phyloP scores from a whole-genome alignment of 2,797 vertebrate species.

The Perdix hodgsoniae region DNA sequence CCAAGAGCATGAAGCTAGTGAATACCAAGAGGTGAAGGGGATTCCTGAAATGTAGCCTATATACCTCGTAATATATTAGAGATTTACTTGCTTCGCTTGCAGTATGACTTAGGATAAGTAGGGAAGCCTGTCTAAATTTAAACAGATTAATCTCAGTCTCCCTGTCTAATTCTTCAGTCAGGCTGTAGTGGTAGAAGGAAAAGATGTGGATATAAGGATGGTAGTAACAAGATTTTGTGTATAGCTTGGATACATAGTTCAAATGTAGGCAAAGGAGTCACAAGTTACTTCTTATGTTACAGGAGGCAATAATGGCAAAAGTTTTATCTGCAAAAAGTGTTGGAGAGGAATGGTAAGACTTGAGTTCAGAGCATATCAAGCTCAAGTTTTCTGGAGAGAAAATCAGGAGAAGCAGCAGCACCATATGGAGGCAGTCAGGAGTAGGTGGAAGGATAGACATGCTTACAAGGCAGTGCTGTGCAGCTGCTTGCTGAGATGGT shows the following conservation, averaged over 20 bases:
- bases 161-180: constrained; percentile 33
- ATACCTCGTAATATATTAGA: constrained; percentile 37
- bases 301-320: not conserved
- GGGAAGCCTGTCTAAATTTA: constrained; percentile 58
- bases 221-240: not conserved
- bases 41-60: constrained; percentile 37
- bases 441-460: constrained; percentile 72
- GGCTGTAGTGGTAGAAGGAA: not conserved
- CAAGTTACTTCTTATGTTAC: not conserved
- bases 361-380: constrained; percentile 52
- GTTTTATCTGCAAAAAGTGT: constrained; percentile 6
- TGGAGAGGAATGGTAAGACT: constrained; percentile 28
- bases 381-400: constrained; percentile 62
- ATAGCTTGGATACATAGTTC: not conserved
- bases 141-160: constrained; percentile 48
- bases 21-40: constrained; percentile 9
- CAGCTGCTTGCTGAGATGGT: constrained; percentile 72
- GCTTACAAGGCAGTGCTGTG: constrained; percentile 65
- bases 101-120: constrained; percentile 57
- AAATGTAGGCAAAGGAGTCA: not conserved
- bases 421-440: constrained; percentile 70
- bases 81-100: constrained; percentile 56
- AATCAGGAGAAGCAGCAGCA: constrained; percentile 53
- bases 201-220: not conserved
- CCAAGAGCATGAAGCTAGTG: not conserved